Conservation (phyloP, 2,113 vertebrate species). For the Procavia capensis region DNA sequence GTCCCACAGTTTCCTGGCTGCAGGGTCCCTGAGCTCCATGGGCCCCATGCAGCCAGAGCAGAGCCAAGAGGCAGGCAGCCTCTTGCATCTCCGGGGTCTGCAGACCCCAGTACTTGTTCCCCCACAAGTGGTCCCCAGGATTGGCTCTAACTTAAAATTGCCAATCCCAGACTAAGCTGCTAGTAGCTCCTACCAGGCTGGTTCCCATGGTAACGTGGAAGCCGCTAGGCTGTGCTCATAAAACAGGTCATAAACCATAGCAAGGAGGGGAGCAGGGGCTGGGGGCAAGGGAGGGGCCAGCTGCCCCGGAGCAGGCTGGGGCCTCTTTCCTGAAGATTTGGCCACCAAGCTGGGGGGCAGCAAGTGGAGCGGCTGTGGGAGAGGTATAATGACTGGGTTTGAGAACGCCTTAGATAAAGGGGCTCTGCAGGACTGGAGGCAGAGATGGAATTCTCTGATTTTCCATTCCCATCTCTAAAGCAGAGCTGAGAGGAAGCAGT, state of each 20-base stretch:
- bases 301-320: not conserved
- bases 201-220: constrained; percentile 81
- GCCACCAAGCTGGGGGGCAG: not conserved
- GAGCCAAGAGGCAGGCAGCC: not conserved
- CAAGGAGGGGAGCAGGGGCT: not conserved
- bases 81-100: not conserved
- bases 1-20: not conserved
- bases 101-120: not conserved
- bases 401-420: not conserved
- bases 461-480: not conserved
- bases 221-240: constrained; percentile 75
- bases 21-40: not conserved
- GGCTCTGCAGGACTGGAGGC: not conserved
- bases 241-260: constrained; percentile 81
- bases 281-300: not conserved
- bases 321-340: not conserved
- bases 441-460: not conserved
- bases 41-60: not conserved
- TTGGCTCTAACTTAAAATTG: constrained; percentile 60
- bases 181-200: constrained; percentile 44
- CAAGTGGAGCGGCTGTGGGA: not conserved
- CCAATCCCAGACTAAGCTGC: constrained; percentile 56
- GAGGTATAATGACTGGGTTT: not conserved
- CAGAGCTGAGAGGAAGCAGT: not conserved
- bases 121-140: not conserved